A percentile compares a stretch with the other conserved stretches of the same genome.
phyloP scores from a whole-genome alignment of 92 coral and sea anemone species.

The Meandrina meandrites region DNA sequence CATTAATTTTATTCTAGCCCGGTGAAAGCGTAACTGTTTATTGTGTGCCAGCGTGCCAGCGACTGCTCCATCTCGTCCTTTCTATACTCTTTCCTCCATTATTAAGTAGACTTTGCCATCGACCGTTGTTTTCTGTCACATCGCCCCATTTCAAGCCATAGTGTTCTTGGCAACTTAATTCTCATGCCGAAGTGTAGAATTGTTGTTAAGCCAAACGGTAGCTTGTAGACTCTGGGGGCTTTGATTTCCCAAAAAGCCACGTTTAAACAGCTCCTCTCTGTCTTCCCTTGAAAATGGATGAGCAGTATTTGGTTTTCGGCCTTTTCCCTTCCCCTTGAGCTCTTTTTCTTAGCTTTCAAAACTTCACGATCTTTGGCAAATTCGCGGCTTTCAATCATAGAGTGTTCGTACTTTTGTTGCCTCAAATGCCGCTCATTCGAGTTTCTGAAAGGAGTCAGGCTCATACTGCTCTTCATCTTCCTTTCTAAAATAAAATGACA shows the following conservation, averaged over 20 bases:
- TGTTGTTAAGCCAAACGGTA: no score
- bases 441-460: slow-evolving; percentile 38
- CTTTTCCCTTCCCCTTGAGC: slow-evolving; percentile 48
- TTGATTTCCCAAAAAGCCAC: not conserved
- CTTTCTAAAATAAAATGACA: slow-evolving; percentile 41
- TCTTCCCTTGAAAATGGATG: slow-evolving; percentile 25
- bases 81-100: slow-evolving; percentile 39
- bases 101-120: slow-evolving; percentile 32
- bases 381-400: slow-evolving; percentile 21
- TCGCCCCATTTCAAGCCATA: slow-evolving; percentile 37
- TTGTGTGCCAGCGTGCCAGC: no score
- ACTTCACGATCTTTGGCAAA: slow-evolving; percentile 26
- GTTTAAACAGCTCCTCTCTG: not conserved
- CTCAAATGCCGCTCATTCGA: slow-evolving; percentile 12
- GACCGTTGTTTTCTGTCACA: slow-evolving; percentile 41
- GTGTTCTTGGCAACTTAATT: slow-evolving; percentile 34
- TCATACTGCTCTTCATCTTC: slow-evolving; percentile 35
- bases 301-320: slow-evolving; percentile 45
- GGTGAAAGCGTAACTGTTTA: no score
- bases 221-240: not conserved
- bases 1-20: no score
- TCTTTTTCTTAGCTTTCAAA: slow-evolving; percentile 44
- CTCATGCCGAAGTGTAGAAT: no score
- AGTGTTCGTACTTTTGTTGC: slow-evolving; percentile 24
- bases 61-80: slow-evolving; percentile 38